Evolutionary conservation across 1,140 invertebrate genomes (phyloP), one percentile per base, ranked within the genome.

Genomic region (Drosophila ironensis): DNA sequence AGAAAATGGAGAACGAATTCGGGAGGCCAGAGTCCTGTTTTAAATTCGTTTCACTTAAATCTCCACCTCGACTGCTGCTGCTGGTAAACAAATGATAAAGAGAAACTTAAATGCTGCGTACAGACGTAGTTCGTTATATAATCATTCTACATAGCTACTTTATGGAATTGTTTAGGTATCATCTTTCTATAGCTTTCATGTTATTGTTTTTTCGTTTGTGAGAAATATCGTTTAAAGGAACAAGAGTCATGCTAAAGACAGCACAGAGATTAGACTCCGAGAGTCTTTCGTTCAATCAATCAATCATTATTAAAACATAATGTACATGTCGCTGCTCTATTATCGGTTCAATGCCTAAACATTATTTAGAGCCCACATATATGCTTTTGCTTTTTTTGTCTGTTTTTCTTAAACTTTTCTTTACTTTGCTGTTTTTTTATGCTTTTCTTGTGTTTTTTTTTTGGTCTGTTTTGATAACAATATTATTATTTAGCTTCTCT

Each of bases 251-350:
- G 70, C 64, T 66, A 73, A 78, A 74, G 54, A 61, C 54, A 75
- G 63, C 63, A 66, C 59, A 57, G 70, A 53, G 48, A 56, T 63
- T 60, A 33, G 51, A 70, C 63, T 78, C 41, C 72, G 42, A 53
- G 54, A 50, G 48, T 70, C 50, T 60, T 73, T 78, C 42, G 63
- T 64, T 69, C 54, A 71, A 57, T 69, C 54, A 71, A 25, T 74
- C 72, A 80, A 77, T 72, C 80, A 84, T 84, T 84, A 84, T 86
- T 84, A 86, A 84, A 84, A 84, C 80, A 84, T 84, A 84, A 84
- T 84, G 74, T 86, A 78, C 63, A 71, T 84, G 74, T 78, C 20
- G 64, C 76, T 61, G 70, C 59, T 72, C 57, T 61, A 48, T 42
- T 52, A 68, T 78, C 38, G 12, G 35, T n/a, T 44, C 12, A 44